A percentile compares a stretch with the other conserved stretches of the same genome.
Conservation (phyloP, 2,888 invertebrate genomes). For the Tachina fera region DNA sequence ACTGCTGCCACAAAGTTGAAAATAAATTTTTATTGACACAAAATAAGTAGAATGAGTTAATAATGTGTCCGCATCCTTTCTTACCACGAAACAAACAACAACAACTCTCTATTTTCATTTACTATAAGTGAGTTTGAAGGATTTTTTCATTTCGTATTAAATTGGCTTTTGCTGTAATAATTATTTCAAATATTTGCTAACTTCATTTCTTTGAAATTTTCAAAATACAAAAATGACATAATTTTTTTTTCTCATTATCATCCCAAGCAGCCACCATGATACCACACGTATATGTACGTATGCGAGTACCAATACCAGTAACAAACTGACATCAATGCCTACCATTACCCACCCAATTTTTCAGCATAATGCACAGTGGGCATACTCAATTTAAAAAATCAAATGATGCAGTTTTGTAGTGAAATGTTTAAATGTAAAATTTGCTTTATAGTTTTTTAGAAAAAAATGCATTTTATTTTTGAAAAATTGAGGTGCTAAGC, state of each 20-base stretch:
- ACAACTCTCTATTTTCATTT: slow-evolving; percentile 13
- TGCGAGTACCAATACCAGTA: background rate
- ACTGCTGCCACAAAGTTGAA: background rate
- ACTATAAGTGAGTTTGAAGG: slow-evolving; percentile 12
- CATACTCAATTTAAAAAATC: no score
- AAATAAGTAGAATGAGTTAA: background rate
- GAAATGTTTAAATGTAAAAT: no score
- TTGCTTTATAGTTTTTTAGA: no score
- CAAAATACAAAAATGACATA: slow-evolving; percentile 1
- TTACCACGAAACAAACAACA: background rate
- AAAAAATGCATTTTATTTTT: no score
- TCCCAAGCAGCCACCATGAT: slow-evolving; percentile 8
- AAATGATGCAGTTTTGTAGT: no score
- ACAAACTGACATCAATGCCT: background rate
- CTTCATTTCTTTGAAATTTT: background rate
- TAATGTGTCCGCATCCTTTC: background rate
- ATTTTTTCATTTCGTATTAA: background rate
- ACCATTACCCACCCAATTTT: background rate
- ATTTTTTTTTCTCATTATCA: slow-evolving; percentile 45
- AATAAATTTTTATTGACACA: background rate
- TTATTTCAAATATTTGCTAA: slow-evolving; percentile 17
- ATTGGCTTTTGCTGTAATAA: slow-evolving; percentile 46
- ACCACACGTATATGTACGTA: no score
- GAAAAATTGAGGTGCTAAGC: no score
- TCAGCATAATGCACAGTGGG: background rate